These are phyloP conservation scores for Drosophila pruinosa DNA, from an alignment of 1,140 invertebrate species.

Conservation along the genomic window DNA sequence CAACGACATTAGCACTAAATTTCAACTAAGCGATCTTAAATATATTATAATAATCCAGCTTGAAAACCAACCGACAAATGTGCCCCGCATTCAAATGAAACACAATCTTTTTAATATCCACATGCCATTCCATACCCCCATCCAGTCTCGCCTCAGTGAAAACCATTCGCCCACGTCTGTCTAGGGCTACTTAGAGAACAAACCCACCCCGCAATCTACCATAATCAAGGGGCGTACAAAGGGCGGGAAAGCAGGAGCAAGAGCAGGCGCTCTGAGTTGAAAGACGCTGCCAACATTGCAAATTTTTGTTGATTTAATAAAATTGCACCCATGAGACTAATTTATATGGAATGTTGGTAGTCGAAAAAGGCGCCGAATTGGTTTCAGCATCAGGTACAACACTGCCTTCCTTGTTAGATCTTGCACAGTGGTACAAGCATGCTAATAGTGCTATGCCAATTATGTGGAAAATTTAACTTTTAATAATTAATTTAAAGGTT, in stretches of 20 bases:
- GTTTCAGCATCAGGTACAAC: constrained; percentile 57
- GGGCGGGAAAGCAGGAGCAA: background rate
- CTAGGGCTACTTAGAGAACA: constrained; percentile 39
- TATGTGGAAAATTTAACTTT: background rate
- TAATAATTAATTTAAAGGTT: too few species aligned
- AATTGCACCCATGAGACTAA: constrained; percentile 81
- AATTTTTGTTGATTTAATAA: constrained; percentile 83
- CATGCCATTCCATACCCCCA: constrained; percentile 10
- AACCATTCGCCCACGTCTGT: constrained; percentile 27
- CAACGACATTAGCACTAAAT: constrained; percentile 68
- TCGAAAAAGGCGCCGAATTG: constrained; percentile 65
- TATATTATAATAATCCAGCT: constrained; percentile 71
- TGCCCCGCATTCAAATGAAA: constrained; percentile 68
- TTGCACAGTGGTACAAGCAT: constrained; percentile 37
- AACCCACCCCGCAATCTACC: constrained; percentile 7
- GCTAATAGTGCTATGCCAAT: background rate
- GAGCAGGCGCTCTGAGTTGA: constrained; percentile 24
- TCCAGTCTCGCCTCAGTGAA: constrained; percentile 1
- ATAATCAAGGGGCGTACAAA: constrained; percentile 27
- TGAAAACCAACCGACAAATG: constrained; percentile 57
- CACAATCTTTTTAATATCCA: constrained; percentile 72
- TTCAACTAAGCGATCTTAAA: constrained; percentile 76
- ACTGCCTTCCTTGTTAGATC: constrained; percentile 18
- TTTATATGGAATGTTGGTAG: constrained; percentile 78
- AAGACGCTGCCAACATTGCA: constrained; percentile 72